Base-by-base conservation (phyloP, 2,797 vertebrate species). In the Morelia viridis region DNA sequence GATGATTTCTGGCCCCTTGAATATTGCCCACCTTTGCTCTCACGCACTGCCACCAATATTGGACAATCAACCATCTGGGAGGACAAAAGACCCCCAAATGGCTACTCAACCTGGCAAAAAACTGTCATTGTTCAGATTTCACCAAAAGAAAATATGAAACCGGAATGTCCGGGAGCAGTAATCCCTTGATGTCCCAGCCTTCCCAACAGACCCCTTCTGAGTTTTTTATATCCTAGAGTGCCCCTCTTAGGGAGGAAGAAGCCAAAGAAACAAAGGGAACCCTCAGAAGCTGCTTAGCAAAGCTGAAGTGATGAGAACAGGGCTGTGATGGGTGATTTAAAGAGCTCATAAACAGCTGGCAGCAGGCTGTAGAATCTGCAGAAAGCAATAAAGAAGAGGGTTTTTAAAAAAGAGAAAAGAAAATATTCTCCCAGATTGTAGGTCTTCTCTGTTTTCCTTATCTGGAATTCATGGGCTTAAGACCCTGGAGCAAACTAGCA, bases 381-480 rank as follows among this genome's bases (percentile, higher is more conserved):
- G 98, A 98, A 98, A 98, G 98, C 96, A 97, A 97, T 96, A 96
- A 96, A 96, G 97, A 96, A 97, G 93, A 60, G 90, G 41, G 35
- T 28, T 80, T 64, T 85, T 93, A 62, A 17, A 17, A 68, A 11
- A 53, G 0, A 93, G 94, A 97, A 97, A 96, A 28, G 6, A 50
- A 84, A 31, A 85, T 53, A 35, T 19, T 41, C 9, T 97, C 98
- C 97, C 97, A 96, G 0, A 57, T 28, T 97, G 97, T 97, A 98
- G 97, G 97, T 97, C 97, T 96, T 92, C 96, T 97, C 95, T 95
- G 96, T 98, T 92, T 97, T 11, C 95, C 95, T 95, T 97, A 96
- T 97, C 96, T 97, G 35, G 96, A 98, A 98, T 98, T 98, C 98
- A 97, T 98, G 94, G 97, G 96, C 96, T 83, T 95, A 92, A 94